These are phyloP conservation scores for Micropoecilia bifurca DNA, from an alignment of 2,797 vertebrate genomes.

Conservation along the genomic window DNA sequence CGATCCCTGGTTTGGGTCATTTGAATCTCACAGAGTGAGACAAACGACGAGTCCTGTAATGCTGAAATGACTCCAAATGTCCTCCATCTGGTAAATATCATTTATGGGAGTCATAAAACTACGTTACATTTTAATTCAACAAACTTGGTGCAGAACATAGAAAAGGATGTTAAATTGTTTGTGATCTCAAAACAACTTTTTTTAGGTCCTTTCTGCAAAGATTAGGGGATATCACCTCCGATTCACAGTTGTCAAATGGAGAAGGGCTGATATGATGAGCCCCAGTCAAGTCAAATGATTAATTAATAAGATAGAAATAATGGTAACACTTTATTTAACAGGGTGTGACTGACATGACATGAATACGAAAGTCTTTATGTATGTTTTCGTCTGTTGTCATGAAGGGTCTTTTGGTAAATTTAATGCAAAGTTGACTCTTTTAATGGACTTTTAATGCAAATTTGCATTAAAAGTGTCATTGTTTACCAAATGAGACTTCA, in stretches of 20 bases:
- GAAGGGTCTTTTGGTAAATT: too few species aligned
- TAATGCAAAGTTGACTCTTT: too few species aligned
- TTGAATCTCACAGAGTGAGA: not conserved
- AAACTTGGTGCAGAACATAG: not conserved
- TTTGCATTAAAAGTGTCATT: too few species aligned
- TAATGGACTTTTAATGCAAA: too few species aligned
- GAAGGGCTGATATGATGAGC: not conserved
- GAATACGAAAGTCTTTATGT: too few species aligned
- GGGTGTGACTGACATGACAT: too few species aligned
- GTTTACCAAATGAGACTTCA: too few species aligned
- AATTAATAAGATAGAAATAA: not conserved
- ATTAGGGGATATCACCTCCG: not conserved
- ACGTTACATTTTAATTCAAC: not conserved
- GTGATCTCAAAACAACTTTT: not conserved
- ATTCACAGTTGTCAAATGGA: not conserved
- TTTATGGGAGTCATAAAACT: not conserved
- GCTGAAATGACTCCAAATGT: not conserved
- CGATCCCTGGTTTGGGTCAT: not conserved
- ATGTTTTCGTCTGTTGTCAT: too few species aligned
- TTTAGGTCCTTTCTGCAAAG: not conserved
- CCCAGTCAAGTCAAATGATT: not conserved
- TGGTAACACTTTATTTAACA: too few species aligned
- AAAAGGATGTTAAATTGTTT: not conserved
- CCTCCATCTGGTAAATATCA: not conserved
- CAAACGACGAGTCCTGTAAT: not conserved